phyloP scores from a whole-genome alignment of 2,797 vertebrate species.

The Sebastes steindachneri region DNA sequence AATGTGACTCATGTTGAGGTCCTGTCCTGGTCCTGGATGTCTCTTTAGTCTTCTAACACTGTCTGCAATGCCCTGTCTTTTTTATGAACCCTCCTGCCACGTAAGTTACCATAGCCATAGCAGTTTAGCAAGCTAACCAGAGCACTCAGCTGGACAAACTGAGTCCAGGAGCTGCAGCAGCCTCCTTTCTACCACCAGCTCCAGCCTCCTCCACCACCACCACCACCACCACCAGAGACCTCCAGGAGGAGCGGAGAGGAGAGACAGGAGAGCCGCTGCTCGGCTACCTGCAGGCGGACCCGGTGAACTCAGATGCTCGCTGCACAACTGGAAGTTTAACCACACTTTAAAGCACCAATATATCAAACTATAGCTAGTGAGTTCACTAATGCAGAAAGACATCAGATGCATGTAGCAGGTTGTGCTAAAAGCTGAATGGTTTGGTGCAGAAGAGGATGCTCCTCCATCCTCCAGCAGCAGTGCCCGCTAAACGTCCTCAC shows the following conservation, averaged over 20 bases:
- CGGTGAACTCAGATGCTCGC: constrained; percentile 4
- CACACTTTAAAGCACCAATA: neutral
- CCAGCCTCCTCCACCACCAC: neutral
- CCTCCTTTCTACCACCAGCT: neutral
- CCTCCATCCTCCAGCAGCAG: constrained; percentile 58
- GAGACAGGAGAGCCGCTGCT: constrained; percentile 2
- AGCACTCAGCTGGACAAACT: neutral
- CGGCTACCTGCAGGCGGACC: constrained; percentile 22
- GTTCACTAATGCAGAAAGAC: neutral
- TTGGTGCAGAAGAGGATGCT: constrained; percentile 33
- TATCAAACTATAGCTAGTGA: neutral
- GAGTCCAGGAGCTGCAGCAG: constrained; percentile 14
- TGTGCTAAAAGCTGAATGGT: neutral
- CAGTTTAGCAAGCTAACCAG: constrained; percentile 47
- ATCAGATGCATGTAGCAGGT: neutral
- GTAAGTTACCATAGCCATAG: constrained; percentile 49
- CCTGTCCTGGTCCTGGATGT: constrained; percentile 8
- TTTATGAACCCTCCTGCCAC: constrained; percentile 58
- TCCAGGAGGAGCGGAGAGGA: neutral
- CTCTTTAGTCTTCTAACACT: constrained; percentile 12
- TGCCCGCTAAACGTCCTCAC: constrained; percentile 83
- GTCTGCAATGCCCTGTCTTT: neutral
- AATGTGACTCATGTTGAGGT: constrained; percentile 18
- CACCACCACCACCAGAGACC: neutral
- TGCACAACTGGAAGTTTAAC: constrained; percentile 41